Percentiles rank a stretch among this genome's conserved stretches.
Evolutionary conservation across 2,113 vertebrate genomes (phyloP).

Genomic region (Seriola aureovittata): DNA sequence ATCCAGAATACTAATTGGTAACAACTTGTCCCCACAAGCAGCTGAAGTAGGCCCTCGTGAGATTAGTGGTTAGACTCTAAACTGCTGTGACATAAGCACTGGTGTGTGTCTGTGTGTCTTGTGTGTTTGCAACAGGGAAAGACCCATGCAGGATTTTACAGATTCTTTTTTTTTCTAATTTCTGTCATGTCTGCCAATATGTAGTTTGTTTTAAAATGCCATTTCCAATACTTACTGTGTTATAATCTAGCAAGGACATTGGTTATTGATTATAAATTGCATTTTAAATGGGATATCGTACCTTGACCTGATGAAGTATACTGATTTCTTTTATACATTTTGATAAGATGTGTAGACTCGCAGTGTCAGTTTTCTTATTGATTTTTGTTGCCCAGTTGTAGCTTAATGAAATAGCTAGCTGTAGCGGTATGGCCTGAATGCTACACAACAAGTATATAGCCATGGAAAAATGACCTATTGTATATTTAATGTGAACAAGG

Average conservation of each 20-base stretch:
- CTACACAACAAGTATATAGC: neutral
- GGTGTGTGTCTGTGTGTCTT: conserved; percentile 32
- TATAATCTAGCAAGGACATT: conserved; percentile 5
- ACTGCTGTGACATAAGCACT: conserved; percentile 42
- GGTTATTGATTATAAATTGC: neutral
- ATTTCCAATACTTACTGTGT: neutral
- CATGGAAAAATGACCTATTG: neutral
- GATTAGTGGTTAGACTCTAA: conserved; percentile 46
- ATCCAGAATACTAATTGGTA: conserved; percentile 55
- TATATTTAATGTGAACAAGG: neutral
- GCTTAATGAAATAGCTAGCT: neutral
- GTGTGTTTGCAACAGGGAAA: conserved; percentile 34
- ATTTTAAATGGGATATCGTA: neutral
- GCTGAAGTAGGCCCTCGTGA: conserved; percentile 43
- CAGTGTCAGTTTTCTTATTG: neutral
- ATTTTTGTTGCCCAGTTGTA: neutral
- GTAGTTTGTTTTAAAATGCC: neutral
- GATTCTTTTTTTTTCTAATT: neutral
- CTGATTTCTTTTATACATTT: conserved; percentile 2
- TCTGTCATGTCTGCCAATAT: neutral
- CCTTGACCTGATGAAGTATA: neutral
- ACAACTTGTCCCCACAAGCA: conserved; percentile 55
- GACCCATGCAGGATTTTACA: neutral
- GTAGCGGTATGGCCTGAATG: neutral
- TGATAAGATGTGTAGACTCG: neutral